Base-by-base conservation (phyloP, 1,140 invertebrate genomes). In the Euschistus heros region DNA sequence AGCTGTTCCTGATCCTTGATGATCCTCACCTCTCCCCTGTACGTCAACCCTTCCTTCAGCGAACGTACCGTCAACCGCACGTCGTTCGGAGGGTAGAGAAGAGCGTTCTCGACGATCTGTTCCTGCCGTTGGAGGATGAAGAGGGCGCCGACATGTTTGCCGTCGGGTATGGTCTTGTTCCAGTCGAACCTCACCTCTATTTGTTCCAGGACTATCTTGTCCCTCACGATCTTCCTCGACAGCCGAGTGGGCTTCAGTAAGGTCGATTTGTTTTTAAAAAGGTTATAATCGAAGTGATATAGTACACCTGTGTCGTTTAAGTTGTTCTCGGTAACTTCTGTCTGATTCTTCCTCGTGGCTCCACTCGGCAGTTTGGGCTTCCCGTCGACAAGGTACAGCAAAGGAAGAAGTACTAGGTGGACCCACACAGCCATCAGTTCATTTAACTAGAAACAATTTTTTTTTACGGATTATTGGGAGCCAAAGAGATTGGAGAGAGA, bases 31-130 rank as follows among this genome's bases (percentile, higher is more conserved):
- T 66, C 65, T 13, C 65, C 65, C 3, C 26, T 3, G 60, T 66
- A 66, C 13, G 42, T 44, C 10, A 22, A 15, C 1, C 26, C 65
- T 17, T 55, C 59, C 18, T 61, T 22, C 3, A 66, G 26, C 6
- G 24, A 20, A 1, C 65, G 13, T 4, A 66, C 65, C 3, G 50
- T 52, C 15, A 63, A 50, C 13, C 60, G 37, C 17, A 22, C 59
- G 26, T 66, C 65, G 2, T 46, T 62, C 10, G 65, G 65, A 8
- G 47, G 27, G 47, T 66, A 66, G 3, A 66, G 44, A 18, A 66
- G 30, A 18, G 61, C 60, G 42, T 62, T 62, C 46, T 66, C 65
- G 0, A 66, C 20, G 7, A 55, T 22, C 30, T 66, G n/a, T 13
- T 52, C 61, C 4, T 57, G 46, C 42, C 62, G 52, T 30, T 66